Base-by-base conservation (phyloP, 2,888 invertebrate species). In the Xestia c-nigrum region DNA sequence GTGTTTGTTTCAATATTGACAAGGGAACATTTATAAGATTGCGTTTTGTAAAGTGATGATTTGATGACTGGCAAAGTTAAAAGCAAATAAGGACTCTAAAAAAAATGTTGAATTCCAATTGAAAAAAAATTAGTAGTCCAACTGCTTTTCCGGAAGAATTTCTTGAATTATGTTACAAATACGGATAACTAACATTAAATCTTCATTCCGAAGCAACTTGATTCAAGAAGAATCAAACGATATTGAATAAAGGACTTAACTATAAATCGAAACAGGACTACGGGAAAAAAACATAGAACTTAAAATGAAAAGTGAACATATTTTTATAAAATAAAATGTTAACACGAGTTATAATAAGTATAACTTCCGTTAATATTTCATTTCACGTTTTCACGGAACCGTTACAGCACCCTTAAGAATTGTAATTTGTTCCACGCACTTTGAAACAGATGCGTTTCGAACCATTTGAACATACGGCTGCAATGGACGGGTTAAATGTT, bases 1-100 rank as follows among this genome's bases (percentile, higher is more conserved):
- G 78, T 86, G 83, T 81, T 84, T 84, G 87, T 89, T 85, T 88
- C 88, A 91, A 91, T 89, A 90, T 88, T 89, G 87, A 89, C 89
- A 84, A 83, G 80, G 80, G n/a, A 71, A 70, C 68, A 72, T 77
- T 78, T 61, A 63, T 21, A 66, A 38, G 63, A 66, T 78, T 74
- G 71, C 47, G 19, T 19, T 72, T 74, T 50, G 38, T 43, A n/a
- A 19, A 40, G 21, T 70, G n/a, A 61, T 59, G 55, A 57, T 66
- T 59, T 77, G 31, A 70, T 61, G 59, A 77, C 14, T 66, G 5
- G 43, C 14, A 19, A 31, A 3, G 31, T 16, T 5, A 38, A 47
- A 21, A 21, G 6, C 24, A 63, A 40, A 55, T 47, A 7, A 1
- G 0, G 0, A 10, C 14, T 14, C 0, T 31, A 14, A 31, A 43